Evolutionary conservation across 2,797 vertebrate genomes (phyloP).

Genomic region (Lerista edwardsae): DNA sequence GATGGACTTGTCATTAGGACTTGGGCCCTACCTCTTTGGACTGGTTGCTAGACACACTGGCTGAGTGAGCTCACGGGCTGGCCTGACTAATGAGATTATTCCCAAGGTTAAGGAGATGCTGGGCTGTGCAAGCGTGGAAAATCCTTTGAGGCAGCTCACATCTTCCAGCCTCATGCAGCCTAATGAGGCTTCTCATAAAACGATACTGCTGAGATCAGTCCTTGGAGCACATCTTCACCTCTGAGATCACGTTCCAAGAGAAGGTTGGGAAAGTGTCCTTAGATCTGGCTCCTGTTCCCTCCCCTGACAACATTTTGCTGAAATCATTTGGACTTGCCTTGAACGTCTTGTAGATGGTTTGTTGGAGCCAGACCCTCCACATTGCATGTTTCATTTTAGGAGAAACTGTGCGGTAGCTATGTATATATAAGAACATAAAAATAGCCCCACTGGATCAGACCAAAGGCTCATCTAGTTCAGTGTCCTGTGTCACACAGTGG

Average conservation of each 20-base stretch:
- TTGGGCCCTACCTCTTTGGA: neutral
- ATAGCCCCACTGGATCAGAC: too few species aligned
- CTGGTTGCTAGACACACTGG: neutral
- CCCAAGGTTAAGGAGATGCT: slow-evolving; percentile 13
- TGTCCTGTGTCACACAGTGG: too few species aligned
- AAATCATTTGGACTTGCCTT: neutral
- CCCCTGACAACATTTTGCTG: too few species aligned
- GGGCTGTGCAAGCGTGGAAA: neutral
- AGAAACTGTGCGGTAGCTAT: neutral
- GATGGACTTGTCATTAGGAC: neutral
- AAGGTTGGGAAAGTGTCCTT: neutral
- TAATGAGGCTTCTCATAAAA: slow-evolving; percentile 32
- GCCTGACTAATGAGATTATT: slow-evolving; percentile 25
- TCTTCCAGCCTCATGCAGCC: slow-evolving; percentile 7
- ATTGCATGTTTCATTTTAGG: neutral
- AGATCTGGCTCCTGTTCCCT: too few species aligned
- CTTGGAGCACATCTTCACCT: neutral
- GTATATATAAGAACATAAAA: too few species aligned
- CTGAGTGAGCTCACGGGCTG: neutral
- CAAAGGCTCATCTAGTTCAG: too few species aligned
- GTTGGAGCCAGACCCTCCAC: neutral
- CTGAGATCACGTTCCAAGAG: neutral
- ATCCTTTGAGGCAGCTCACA: slow-evolving; percentile 1
- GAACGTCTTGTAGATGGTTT: neutral
- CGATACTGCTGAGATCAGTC: neutral